These are phyloP conservation scores for Hyperopisus bebe DNA, from an alignment of 2,113 vertebrate genomes.

Conservation along the genomic window DNA sequence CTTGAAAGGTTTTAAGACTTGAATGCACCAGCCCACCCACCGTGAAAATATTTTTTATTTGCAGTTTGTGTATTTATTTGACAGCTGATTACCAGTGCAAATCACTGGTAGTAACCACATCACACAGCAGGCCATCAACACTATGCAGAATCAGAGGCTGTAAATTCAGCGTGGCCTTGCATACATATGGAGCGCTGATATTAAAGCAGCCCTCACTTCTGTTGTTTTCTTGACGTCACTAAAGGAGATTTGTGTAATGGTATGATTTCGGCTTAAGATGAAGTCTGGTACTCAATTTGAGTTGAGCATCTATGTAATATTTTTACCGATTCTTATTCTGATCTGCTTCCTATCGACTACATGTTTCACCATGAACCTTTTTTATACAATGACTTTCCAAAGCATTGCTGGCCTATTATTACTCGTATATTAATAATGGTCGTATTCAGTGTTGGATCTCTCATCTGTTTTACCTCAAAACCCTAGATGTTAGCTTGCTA, in stretches of 20 bases:
- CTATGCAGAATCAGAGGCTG: not conserved
- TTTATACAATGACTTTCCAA: not conserved
- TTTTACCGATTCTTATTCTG: not conserved
- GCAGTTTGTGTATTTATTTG: not conserved
- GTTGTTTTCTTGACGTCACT: not conserved
- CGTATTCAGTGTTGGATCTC: constrained; percentile 32
- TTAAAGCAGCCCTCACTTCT: not conserved
- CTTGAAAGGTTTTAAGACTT: not conserved
- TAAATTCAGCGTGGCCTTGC: not conserved
- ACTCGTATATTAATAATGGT: not conserved
- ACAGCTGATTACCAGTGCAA: not conserved
- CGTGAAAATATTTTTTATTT: not conserved
- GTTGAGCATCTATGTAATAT: not conserved
- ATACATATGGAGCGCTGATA: not conserved
- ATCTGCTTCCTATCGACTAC: not conserved
- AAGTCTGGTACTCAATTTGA: not conserved
- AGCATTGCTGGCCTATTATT: not conserved
- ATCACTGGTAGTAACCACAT: not conserved
- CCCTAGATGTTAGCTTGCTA: constrained; percentile 10
- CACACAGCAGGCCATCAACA: not conserved
- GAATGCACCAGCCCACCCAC: not conserved
- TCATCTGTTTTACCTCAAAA: constrained; percentile 24
- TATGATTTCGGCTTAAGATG: not conserved
- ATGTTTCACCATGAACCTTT: not conserved
- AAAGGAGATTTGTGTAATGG: not conserved